Evolutionary conservation across 2,888 invertebrate genomes (phyloP).

Genomic region (Phania funesta): DNA sequence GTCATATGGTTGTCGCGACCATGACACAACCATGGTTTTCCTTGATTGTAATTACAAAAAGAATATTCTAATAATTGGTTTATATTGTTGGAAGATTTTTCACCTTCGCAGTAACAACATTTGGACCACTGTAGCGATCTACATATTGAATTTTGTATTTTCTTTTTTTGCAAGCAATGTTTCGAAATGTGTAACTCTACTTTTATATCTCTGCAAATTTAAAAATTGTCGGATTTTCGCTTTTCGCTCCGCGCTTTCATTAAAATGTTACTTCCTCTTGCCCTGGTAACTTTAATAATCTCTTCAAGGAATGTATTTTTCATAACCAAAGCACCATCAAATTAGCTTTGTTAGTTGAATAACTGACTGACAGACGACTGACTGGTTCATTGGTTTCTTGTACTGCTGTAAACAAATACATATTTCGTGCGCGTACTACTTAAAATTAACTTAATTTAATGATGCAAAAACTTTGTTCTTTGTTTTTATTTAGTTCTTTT

Average conservation of each 20-base stretch:
- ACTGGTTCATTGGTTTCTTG: conserved; percentile 30
- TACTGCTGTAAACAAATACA: conserved; percentile 4
- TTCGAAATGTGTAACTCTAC: no score
- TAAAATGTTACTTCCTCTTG: background rate
- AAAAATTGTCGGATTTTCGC: no score
- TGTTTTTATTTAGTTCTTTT: conserved; percentile 36
- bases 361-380: conserved; percentile 4
- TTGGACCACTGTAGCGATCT: no score
- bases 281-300: background rate
- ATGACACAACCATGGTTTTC: no score
- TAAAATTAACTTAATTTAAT: conserved; percentile 69
- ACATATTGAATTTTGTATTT: no score
- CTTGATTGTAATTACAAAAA: no score
- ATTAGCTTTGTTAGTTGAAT: conserved; percentile 15
- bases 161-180: no score
- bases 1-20: no score
- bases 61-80: no score
- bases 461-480: conserved; percentile 54
- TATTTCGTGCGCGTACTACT: conserved; percentile 54
- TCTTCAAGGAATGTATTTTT: background rate
- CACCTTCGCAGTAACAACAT: no score
- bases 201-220: no score
- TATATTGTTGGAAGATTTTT: no score
- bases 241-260: background rate
- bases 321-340: conserved; percentile 16